These are phyloP conservation scores for Actinopyga echinites DNA, from an alignment of 53 echinoderm and acorn worm genomes.

Conservation along the genomic window DNA sequence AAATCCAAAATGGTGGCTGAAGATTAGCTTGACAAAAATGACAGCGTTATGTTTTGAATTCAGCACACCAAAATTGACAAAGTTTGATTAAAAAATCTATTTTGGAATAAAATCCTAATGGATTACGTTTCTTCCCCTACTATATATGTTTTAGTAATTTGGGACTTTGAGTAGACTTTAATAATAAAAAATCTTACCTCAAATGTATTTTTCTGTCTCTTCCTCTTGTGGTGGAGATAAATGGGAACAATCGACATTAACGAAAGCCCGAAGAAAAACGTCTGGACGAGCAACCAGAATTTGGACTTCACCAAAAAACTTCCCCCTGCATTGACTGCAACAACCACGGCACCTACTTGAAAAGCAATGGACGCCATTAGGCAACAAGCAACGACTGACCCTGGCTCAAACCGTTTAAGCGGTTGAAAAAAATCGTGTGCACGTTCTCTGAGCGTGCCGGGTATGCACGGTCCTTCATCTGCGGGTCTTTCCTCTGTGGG, in stretches of 20 bases:
- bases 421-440: neutral
- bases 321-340: neutral
- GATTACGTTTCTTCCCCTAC: too few species aligned
- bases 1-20: too few species aligned
- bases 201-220: neutral
- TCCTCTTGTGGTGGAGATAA: slow-evolving; percentile 6
- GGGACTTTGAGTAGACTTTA: too few species aligned
- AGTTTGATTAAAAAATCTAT: too few species aligned
- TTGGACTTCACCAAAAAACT: neutral
- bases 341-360: neutral
- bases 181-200: neutral
- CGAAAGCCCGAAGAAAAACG: neutral
- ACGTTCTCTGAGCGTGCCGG: neutral
- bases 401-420: neutral
- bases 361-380: slow-evolving; percentile 12
- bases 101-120: too few species aligned
- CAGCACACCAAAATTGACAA: too few species aligned
- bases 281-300: neutral
- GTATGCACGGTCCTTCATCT: neutral
- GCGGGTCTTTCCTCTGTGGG: too few species aligned
- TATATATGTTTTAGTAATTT: too few species aligned
- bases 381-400: neutral
- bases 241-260: neutral
- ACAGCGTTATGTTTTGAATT: too few species aligned
- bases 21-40: too few species aligned